phyloP scores from a whole-genome alignment of 2,797 vertebrate genomes.

The Pangasius djambal region DNA sequence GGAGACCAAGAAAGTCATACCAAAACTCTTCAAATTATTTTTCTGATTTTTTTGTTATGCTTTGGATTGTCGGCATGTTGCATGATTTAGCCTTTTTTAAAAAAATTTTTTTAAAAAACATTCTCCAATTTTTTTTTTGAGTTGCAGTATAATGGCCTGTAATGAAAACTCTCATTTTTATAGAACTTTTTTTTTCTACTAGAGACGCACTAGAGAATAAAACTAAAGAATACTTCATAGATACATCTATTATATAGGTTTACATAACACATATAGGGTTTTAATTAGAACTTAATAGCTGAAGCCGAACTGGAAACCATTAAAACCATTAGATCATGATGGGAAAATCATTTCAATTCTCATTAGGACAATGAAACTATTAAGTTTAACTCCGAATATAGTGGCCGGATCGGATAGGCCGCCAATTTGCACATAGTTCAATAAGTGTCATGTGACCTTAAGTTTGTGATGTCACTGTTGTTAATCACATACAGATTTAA shows the following conservation, averaged over 20 bases:
- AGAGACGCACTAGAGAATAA: neutral
- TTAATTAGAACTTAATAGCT: neutral
- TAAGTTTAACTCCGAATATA: neutral
- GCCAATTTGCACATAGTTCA: neutral
- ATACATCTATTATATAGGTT: neutral
- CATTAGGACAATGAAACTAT: neutral
- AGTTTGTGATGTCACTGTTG: neutral
- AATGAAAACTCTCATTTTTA: neutral
- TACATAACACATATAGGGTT: neutral
- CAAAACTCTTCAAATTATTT: neutral
- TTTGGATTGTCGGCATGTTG: neutral
- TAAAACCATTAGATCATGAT: neutral
- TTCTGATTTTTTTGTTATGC: neutral
- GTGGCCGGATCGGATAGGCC: neutral
- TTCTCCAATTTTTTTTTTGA: neutral
- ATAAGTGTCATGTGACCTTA: neutral
- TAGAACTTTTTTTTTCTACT: neutral
- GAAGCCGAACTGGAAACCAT: neutral
- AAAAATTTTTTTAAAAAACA: too few relatives aligned
- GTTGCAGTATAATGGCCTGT: neutral
- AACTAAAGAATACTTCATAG: neutral
- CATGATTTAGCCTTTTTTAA: neutral
- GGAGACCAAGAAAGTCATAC: neutral
- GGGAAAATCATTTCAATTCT: neutral
- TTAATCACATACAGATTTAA: neutral